phyloP scores from a whole-genome alignment of 1,140 invertebrate species.

The Temnothorax nylanderi region DNA sequence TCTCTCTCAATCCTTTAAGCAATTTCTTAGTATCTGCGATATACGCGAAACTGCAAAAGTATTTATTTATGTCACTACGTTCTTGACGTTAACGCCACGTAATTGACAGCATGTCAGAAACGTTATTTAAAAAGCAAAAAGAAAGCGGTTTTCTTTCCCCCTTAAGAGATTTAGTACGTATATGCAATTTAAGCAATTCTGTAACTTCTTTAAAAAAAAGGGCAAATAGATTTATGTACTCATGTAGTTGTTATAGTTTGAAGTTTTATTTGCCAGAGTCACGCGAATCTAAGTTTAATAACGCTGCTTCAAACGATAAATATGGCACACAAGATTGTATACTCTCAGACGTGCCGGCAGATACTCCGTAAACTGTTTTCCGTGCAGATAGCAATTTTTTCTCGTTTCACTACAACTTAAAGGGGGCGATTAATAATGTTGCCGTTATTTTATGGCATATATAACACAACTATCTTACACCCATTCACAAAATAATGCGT shows the following conservation, averaged over 20 bases:
- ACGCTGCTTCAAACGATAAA: slow-evolving; percentile 20
- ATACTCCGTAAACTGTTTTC: slow-evolving; percentile 13
- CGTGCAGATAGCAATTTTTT: slow-evolving; percentile 8
- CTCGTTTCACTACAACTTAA: slow-evolving; percentile 5
- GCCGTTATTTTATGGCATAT: neutral
- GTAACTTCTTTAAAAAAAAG: neutral
- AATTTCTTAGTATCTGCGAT: slow-evolving; percentile 17
- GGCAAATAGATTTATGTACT: neutral
- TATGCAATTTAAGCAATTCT: neutral
- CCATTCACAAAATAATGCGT: neutral
- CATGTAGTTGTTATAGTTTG: slow-evolving; percentile 12
- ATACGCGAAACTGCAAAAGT: slow-evolving; percentile 2
- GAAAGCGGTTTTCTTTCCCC: neutral
- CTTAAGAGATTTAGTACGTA: neutral
- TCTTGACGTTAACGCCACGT: neutral
- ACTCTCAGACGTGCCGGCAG: slow-evolving; percentile 11
- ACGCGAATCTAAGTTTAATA: slow-evolving; percentile 45
- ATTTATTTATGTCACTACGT: slow-evolving; percentile 27
- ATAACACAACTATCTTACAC: neutral
- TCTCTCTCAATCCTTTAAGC: neutral
- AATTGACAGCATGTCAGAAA: slow-evolving; percentile 9
- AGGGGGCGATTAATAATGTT: slow-evolving; percentile 18
- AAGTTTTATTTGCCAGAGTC: slow-evolving; percentile 2
- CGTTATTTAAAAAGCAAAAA: slow-evolving; percentile 8
- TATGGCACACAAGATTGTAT: slow-evolving; percentile 27